These are phyloP conservation scores for Lasioglossum villosulum DNA, from an alignment of 2,888 invertebrate genomes.

Conservation along the genomic window DNA sequence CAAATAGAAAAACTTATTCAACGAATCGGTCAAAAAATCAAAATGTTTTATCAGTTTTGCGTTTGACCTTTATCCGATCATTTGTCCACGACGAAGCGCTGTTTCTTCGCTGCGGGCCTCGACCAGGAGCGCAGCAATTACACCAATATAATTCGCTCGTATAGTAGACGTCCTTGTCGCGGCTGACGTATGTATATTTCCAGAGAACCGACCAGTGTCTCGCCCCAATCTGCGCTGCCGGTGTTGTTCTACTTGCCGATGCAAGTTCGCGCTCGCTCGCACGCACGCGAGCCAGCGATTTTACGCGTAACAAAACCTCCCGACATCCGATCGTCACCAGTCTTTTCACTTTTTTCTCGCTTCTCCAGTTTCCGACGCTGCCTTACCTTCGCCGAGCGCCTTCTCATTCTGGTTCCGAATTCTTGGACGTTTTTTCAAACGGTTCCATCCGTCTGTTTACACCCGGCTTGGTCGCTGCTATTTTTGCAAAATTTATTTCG, in stretches of 20 bases:
- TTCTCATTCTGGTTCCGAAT: neutral
- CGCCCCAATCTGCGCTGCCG: slow-evolving; percentile 19
- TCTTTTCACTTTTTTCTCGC: neutral
- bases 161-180: slow-evolving; percentile 80
- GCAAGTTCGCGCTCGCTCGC: neutral
- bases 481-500: neutral
- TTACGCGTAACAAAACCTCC: slow-evolving; percentile 45
- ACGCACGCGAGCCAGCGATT: slow-evolving; percentile 36
- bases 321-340: neutral
- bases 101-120: slow-evolving; percentile 47
- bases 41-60: neutral
- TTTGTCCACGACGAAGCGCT: neutral
- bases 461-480: neutral
- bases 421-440: neutral
- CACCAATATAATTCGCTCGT: slow-evolving; percentile 79
- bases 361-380: neutral
- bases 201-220: slow-evolving; percentile 64
- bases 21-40: neutral
- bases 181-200: slow-evolving; percentile 72
- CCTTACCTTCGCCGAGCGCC: neutral
- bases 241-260: slow-evolving; percentile 33
- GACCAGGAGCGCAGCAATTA: slow-evolving; percentile 75
- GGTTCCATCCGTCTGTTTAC: neutral
- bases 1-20: neutral
- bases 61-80: too few species aligned